Percentiles rank a stretch among this genome's conserved stretches.
These are phyloP conservation scores for Siniperca scherzeri DNA, from an alignment of 2,797 vertebrate genomes.

Conservation along the genomic window DNA sequence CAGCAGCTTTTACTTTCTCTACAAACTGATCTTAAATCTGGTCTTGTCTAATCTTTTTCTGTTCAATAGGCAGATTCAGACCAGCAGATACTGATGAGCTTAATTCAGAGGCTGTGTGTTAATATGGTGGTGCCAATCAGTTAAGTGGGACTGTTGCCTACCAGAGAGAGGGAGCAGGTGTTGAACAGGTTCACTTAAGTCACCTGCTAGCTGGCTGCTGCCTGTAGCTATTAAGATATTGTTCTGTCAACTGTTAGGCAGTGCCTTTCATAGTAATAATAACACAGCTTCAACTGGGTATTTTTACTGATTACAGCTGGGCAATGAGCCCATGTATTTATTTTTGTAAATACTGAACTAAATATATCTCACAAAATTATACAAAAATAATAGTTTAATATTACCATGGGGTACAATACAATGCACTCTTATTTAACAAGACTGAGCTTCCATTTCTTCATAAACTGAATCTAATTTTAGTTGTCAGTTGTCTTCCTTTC, in stretches of 20 bases:
- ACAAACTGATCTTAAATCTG: neutral
- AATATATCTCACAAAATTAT: neutral
- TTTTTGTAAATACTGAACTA: neutral
- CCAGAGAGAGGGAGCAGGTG: slow-evolving; percentile 36
- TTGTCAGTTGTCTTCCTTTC: neutral
- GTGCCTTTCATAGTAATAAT: slow-evolving; percentile 14
- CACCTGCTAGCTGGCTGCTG: slow-evolving; percentile 31
- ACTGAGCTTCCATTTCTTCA: neutral
- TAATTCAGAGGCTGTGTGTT: slow-evolving; percentile 16
- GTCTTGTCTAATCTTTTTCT: slow-evolving; percentile 5
- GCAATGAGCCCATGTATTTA: neutral
- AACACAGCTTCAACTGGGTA: slow-evolving; percentile 18
- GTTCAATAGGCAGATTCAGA: slow-evolving; percentile 18
- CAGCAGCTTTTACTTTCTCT: slow-evolving; percentile 23
- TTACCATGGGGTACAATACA: neutral
- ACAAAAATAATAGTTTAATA: neutral
- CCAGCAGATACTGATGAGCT: slow-evolving; percentile 18
- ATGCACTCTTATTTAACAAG: neutral
- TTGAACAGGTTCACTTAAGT: slow-evolving; percentile 40
- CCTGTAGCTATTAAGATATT: slow-evolving; percentile 16
- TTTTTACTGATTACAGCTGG: slow-evolving; percentile 9
- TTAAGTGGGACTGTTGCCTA: slow-evolving; percentile 16
- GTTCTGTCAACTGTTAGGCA: neutral
- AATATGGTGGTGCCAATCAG: slow-evolving; percentile 3
- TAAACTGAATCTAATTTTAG: neutral